phyloP scores from a whole-genome alignment of 2,888 invertebrate genomes.

The Salticus scenicus region DNA sequence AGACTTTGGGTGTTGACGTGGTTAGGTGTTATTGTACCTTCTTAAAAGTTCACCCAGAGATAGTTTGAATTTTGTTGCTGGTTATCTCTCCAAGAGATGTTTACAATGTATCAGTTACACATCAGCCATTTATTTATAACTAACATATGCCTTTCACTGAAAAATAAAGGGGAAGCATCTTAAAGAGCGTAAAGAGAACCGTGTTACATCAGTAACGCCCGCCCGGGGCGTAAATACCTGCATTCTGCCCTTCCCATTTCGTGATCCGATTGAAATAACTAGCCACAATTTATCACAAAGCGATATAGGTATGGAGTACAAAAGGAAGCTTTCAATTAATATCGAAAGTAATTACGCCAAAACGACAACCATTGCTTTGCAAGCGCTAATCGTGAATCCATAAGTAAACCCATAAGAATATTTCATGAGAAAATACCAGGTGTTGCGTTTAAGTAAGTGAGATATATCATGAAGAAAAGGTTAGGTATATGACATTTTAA shows the following conservation, averaged over 20 bases:
- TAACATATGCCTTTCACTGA: too few species aligned
- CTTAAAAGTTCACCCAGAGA: too few species aligned
- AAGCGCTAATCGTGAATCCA: neutral
- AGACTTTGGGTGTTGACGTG: too few species aligned
- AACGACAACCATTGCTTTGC: neutral
- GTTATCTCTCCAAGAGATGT: too few species aligned
- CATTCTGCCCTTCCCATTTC: neutral
- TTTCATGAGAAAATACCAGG: neutral
- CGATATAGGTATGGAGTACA: neutral
- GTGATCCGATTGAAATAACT: neutral
- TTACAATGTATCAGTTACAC: too few species aligned
- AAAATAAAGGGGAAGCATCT: too few species aligned
- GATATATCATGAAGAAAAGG: too few species aligned
- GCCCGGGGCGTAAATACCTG: neutral
- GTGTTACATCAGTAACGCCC: neutral
- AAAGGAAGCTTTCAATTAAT: conserved; percentile 16
- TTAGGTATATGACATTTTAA: too few species aligned
- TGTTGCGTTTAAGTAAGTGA: too few species aligned
- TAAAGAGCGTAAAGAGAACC: neutral
- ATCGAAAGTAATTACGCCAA: neutral
- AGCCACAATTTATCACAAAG: neutral
- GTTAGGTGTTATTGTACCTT: too few species aligned
- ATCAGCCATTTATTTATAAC: too few species aligned
- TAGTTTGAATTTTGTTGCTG: too few species aligned
- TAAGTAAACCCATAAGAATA: neutral